A percentile compares a stretch with the other conserved stretches of the same genome.
Conservation (phyloP, 2,113 vertebrate genomes). For the Bungarus multicinctus region DNA sequence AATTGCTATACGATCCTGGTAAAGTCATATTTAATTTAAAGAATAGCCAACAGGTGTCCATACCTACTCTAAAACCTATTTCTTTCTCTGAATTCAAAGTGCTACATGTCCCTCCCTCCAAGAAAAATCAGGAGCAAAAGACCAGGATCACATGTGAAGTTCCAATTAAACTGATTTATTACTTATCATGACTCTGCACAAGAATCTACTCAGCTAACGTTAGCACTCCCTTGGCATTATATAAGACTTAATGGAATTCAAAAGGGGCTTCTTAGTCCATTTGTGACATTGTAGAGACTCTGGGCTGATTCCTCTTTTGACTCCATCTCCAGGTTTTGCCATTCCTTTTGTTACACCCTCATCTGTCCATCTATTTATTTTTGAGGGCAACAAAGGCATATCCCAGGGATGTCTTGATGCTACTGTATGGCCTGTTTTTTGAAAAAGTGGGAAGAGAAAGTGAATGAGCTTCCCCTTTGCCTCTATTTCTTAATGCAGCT, state of each 20-base stretch:
- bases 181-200: not conserved
- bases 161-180: not conserved
- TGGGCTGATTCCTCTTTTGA: not conserved
- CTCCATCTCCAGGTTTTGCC: not conserved
- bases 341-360: not conserved
- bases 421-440: not conserved
- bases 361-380: not conserved
- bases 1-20: not conserved
- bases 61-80: not conserved
- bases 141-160: not conserved
- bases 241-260: not conserved
- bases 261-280: not conserved
- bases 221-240: not conserved
- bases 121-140: not conserved
- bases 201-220: not conserved
- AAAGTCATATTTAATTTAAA: not conserved
- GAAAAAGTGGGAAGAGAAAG: not conserved
- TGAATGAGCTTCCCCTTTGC: not conserved
- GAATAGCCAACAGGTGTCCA: not conserved
- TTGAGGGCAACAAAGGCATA: not conserved
- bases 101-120: not conserved
- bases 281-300: not conserved
- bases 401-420: not conserved
- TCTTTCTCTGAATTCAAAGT: not conserved
- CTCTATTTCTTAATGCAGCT: not conserved